phyloP scores from a whole-genome alignment of 2,888 invertebrate species.

The Stenolophus ochropezus region DNA sequence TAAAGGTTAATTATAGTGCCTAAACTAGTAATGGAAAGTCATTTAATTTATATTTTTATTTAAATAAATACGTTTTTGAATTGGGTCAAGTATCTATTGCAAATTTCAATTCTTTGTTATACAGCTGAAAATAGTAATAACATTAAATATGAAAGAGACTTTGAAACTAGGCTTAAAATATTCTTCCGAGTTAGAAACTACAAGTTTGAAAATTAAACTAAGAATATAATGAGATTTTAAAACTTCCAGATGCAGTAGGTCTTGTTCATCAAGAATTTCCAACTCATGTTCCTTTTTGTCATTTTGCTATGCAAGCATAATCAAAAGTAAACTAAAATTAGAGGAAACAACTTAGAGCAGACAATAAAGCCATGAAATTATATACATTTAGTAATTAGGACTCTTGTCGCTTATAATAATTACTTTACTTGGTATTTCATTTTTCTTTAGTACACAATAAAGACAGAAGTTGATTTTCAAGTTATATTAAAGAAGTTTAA shows the following conservation, averaged over 20 bases:
- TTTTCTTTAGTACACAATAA: not conserved
- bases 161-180: not conserved
- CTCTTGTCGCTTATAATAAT: not conserved
- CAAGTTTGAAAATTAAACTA: conserved; percentile 32
- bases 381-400: not conserved
- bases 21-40: too few relatives aligned
- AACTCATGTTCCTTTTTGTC: not conserved
- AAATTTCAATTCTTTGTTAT: not conserved
- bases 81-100: not conserved
- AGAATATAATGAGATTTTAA: conserved; percentile 21
- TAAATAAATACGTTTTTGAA: too few relatives aligned
- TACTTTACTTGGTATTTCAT: not conserved
- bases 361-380: not conserved
- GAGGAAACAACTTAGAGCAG: not conserved
- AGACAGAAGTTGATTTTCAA: not conserved
- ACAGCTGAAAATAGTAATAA: too few relatives aligned
- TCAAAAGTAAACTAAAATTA: conserved; percentile 17
- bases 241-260: not conserved
- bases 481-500: too few relatives aligned
- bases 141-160: not conserved
- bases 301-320: not conserved
- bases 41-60: too few relatives aligned
- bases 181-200: not conserved
- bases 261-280: conserved; percentile 9
- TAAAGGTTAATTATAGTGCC: too few relatives aligned